Percentiles rank a stretch among this genome's conserved stretches.
phyloP scores from a whole-genome alignment of 2,113 vertebrate species.

The Heloderma charlesbogerti region DNA sequence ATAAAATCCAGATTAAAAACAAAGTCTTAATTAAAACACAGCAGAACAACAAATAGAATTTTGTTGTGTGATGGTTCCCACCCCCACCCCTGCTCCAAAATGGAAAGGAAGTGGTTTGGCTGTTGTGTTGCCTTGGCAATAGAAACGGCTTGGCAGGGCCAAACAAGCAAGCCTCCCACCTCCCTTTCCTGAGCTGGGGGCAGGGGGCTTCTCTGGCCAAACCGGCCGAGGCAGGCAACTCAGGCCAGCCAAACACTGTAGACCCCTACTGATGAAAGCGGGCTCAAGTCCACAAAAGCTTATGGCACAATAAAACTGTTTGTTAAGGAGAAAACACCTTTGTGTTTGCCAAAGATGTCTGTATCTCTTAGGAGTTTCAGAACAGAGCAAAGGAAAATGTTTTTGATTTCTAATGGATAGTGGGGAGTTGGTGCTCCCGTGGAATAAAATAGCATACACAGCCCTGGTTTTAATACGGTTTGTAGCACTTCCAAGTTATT shows the following conservation, averaged over 20 bases:
- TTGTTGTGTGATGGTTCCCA: no score
- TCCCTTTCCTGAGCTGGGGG: no score
- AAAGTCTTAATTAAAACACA: no score
- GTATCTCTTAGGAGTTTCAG: not conserved
- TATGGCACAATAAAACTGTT: not conserved
- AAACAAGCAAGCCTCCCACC: no score
- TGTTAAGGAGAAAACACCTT: not conserved
- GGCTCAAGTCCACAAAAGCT: not conserved
- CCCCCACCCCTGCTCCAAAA: no score
- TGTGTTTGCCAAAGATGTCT: not conserved
- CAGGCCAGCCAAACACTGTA: not conserved
- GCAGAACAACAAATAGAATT: no score
- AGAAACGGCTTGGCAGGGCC: no score
- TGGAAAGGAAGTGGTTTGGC: no score
- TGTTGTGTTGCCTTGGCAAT: no score
- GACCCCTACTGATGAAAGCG: not conserved
- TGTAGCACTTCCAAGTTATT: not conserved
- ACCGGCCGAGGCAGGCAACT: not conserved
- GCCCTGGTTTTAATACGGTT: not conserved
- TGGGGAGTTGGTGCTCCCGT: not conserved
- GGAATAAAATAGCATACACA: not conserved
- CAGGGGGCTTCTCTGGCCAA: no score
- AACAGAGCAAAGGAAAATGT: not conserved
- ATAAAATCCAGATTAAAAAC: no score
- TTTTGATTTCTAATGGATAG: not conserved